A percentile compares a stretch with the other conserved stretches of the same genome.
Conservation (phyloP, 2,797 vertebrate species). For the Decapterus maruadsi region DNA sequence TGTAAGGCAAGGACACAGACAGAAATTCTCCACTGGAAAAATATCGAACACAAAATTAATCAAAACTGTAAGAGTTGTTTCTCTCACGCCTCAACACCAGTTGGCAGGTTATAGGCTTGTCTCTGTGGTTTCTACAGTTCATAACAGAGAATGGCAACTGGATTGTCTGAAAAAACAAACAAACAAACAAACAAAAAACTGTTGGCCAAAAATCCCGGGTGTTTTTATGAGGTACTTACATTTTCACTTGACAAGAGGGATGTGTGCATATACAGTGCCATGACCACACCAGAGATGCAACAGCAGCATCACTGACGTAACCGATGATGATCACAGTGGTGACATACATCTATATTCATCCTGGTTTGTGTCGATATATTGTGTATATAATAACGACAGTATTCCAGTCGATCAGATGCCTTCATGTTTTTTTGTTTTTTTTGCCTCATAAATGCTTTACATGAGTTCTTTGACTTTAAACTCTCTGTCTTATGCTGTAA, state of each 20-base stretch:
- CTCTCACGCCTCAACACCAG: not conserved
- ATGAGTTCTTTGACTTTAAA: conserved; percentile 40
- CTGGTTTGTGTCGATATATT: conserved; percentile 15
- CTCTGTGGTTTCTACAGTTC: not conserved
- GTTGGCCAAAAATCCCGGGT: not conserved
- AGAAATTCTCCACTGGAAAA: not conserved
- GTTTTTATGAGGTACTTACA: not conserved
- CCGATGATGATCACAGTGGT: conserved; percentile 20
- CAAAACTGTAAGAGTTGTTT: not conserved
- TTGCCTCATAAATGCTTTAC: conserved; percentile 55
- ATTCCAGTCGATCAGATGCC: conserved; percentile 44
- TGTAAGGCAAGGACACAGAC: not conserved
- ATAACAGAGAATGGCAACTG: not conserved
- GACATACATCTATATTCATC: conserved; percentile 12
- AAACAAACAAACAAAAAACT: not conserved
- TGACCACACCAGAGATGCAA: not conserved
- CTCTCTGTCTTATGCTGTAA: conserved; percentile 24
- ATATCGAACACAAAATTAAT: conserved; percentile 1
- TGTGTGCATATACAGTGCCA: conserved; percentile 4
- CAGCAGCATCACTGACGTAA: conserved; percentile 4
- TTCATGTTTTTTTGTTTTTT: conserved; percentile 49
- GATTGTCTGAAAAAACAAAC: not conserved
- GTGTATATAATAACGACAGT: conserved; percentile 36
- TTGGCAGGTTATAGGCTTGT: not conserved
- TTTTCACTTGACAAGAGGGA: not conserved